These are phyloP conservation scores for Brienomyrus brachyistius DNA, from an alignment of 2,113 vertebrate species.

Conservation along the genomic window DNA sequence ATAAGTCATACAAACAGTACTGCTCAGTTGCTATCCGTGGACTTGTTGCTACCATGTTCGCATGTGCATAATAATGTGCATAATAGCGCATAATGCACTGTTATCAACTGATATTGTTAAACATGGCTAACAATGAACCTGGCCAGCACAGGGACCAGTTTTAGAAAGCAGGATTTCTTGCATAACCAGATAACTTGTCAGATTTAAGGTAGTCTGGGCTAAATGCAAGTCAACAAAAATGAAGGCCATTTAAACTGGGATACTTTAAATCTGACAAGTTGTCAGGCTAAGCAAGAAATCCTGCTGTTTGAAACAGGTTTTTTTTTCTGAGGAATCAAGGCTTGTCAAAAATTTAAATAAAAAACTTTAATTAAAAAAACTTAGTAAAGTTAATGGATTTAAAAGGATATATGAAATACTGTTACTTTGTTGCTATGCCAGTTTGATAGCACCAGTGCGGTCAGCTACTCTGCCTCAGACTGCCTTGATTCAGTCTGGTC, in stretches of 20 bases:
- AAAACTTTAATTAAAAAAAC: not conserved
- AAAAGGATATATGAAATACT: not conserved
- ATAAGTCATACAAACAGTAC: not conserved
- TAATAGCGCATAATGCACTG: not conserved
- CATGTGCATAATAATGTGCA: not conserved
- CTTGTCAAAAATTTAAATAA: not conserved
- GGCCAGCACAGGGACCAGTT: too few species aligned
- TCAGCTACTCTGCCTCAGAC: not conserved
- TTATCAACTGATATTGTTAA: not conserved
- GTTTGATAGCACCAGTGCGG: not conserved
- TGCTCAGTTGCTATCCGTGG: not conserved
- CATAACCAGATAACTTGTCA: too few species aligned
- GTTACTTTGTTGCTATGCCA: not conserved
- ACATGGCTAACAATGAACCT: not conserved
- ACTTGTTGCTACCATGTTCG: not conserved
- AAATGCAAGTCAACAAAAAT: too few species aligned
- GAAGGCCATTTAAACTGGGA: too few species aligned
- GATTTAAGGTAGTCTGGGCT: too few species aligned
- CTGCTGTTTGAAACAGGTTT: not conserved
- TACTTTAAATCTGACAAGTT: too few species aligned
- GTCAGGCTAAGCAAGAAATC: too few species aligned
- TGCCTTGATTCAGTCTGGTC: not conserved
- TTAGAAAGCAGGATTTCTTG: too few species aligned
- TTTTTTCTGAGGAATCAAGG: not conserved
- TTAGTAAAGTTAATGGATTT: not conserved